These are phyloP conservation scores for Volucella inflata DNA, from an alignment of 2,888 invertebrate genomes.

Conservation along the genomic window DNA sequence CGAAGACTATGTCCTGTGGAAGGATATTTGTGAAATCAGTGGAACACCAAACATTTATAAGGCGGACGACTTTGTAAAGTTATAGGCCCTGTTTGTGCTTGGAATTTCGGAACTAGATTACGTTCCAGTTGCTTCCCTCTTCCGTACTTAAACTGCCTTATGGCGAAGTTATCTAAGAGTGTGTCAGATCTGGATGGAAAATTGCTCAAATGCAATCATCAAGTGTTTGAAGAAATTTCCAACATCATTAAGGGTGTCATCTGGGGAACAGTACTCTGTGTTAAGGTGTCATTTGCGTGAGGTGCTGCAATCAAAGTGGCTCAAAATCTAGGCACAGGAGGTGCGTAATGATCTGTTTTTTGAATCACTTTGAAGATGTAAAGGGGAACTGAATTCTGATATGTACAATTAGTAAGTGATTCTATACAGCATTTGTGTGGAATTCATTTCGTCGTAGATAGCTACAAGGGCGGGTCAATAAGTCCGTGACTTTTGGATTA, in stretches of 20 bases:
- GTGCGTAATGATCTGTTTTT: background rate
- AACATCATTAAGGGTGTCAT: constrained; percentile 17
- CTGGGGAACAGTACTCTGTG: background rate
- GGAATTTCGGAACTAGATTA: constrained; percentile 51
- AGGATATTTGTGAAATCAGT: constrained; percentile 29
- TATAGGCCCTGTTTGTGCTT: constrained; percentile 32
- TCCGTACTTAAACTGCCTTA: constrained; percentile 13
- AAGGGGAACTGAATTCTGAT: background rate
- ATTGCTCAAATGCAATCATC: constrained; percentile 46
- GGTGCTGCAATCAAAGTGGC: constrained; percentile 7
- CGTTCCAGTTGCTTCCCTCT: constrained; percentile 37
- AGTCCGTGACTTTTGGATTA: too few relatives aligned
- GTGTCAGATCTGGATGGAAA: constrained; percentile 54
- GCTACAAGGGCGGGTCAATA: too few relatives aligned
- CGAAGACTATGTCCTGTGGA: constrained; percentile 2
- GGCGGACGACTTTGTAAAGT: constrained; percentile 44
- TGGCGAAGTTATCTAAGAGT: constrained; percentile 28
- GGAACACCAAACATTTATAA: constrained; percentile 6
- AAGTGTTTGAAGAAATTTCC: constrained; percentile 37
- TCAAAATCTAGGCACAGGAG: constrained; percentile 2
- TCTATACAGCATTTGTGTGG: too few relatives aligned
- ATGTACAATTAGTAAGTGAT: too few relatives aligned
- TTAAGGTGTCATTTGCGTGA: background rate
- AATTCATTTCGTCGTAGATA: too few relatives aligned
- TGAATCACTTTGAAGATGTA: background rate